Evolutionary conservation across 2,888 invertebrate species (phyloP).

Genomic region (Pyralis farinalis): DNA sequence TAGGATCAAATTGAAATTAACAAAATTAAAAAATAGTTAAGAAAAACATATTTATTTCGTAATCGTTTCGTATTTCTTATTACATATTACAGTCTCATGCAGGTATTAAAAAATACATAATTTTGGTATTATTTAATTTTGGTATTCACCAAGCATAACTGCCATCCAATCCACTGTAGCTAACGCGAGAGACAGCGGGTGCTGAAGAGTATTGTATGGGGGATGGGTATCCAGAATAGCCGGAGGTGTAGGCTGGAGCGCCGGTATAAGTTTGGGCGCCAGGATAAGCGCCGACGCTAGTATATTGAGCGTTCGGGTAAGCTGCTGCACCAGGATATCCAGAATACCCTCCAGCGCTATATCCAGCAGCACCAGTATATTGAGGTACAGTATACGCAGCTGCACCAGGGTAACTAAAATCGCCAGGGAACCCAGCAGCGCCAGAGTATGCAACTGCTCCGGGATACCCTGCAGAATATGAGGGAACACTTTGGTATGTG

Average conservation of each 20-base stretch:
- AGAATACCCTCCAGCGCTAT: background rate
- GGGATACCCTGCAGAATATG: background rate
- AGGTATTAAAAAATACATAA: background rate
- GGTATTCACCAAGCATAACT: slow-evolving; percentile 39
- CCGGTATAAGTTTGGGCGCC: background rate
- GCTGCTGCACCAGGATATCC: background rate
- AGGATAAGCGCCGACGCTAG: background rate
- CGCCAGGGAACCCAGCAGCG: background rate
- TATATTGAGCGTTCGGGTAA: background rate
- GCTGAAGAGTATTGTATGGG: background rate
- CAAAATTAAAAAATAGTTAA: too few species aligned
- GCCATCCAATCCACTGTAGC: slow-evolving; percentile 77
- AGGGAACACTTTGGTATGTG: too few species aligned
- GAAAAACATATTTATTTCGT: background rate
- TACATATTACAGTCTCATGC: slow-evolving; percentile 1
- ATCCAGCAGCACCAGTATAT: background rate
- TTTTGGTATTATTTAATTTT: background rate
- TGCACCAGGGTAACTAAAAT: slow-evolving; percentile 26
- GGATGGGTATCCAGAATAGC: background rate
- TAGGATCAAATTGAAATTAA: too few species aligned
- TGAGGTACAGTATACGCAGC: slow-evolving; percentile 6
- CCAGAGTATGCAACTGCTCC: background rate
- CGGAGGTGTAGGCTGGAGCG: background rate
- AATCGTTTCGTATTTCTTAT: background rate
- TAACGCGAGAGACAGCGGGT: slow-evolving; percentile 71